These are phyloP conservation scores for Mareca penelope DNA, from an alignment of 2,797 vertebrate genomes.

Conservation along the genomic window DNA sequence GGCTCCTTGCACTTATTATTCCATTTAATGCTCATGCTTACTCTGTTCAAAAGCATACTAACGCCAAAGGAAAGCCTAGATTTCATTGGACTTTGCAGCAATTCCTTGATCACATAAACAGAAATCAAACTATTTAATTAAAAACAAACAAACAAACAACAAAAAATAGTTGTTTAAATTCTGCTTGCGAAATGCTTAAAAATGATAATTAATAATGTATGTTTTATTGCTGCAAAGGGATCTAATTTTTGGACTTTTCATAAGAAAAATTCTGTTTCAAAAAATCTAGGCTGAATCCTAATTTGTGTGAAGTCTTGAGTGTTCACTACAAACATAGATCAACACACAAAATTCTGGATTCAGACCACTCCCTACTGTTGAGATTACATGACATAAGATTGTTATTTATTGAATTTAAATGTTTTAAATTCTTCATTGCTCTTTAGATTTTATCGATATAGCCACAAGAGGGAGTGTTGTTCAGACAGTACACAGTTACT, in stretches of 20 bases:
- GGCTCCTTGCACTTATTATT: not conserved
- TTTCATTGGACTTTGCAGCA: not conserved
- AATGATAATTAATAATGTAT: too few relatives aligned
- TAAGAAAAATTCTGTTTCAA: not conserved
- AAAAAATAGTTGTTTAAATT: not conserved
- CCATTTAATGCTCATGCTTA: not conserved
- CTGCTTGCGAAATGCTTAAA: not conserved
- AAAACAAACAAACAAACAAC: not conserved
- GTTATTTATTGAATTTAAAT: not conserved
- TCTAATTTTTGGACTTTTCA: not conserved
- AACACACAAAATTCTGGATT: not conserved
- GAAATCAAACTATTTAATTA: not conserved
- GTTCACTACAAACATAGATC: not conserved
- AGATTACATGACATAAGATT: not conserved
- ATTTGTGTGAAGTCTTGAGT: not conserved
- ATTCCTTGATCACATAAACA: not conserved
- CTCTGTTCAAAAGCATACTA: not conserved
- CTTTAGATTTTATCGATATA: not conserved
- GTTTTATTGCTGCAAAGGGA: not conserved
- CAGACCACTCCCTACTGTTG: not conserved
- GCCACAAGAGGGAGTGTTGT: not conserved
- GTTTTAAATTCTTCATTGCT: not conserved
- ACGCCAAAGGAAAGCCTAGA: not conserved
- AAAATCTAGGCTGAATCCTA: not conserved
- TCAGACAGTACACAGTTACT: too few relatives aligned